Percentiles rank a stretch among this genome's conserved stretches.
Evolutionary conservation across 2,113 vertebrate genomes (phyloP).

Genomic region (Leiothrix lutea): DNA sequence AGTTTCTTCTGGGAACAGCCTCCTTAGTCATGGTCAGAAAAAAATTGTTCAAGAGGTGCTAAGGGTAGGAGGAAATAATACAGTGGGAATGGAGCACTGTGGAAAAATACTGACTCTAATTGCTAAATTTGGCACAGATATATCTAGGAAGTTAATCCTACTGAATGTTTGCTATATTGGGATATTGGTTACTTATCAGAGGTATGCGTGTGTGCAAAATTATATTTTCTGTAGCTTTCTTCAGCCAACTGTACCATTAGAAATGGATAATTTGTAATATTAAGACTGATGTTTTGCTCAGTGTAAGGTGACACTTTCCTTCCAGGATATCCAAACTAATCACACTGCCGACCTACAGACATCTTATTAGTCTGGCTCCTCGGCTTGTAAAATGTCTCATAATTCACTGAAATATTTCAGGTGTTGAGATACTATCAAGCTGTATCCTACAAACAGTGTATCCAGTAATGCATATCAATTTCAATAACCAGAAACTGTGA

Average conservation of each 20-base stretch:
- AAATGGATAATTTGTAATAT: not conserved
- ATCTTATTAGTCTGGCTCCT: not conserved
- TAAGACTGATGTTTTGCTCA: not conserved
- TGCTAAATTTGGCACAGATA: conserved; percentile 1
- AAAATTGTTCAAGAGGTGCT: not conserved
- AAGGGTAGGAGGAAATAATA: not conserved
- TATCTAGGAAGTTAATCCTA: not conserved
- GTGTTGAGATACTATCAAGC: not conserved
- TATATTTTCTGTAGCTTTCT: not conserved
- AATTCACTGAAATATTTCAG: not conserved
- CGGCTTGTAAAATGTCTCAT: not conserved
- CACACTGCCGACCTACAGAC: not conserved
- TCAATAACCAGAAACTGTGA: not conserved
- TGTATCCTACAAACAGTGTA: not conserved
- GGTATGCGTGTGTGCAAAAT: not conserved
- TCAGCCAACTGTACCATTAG: not conserved
- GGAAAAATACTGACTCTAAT: conserved; percentile 10
- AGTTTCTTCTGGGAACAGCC: not conserved
- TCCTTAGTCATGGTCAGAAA: not conserved
- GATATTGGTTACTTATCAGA: not conserved
- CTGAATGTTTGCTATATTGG: not conserved
- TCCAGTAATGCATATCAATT: not conserved
- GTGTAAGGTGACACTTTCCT: not conserved
- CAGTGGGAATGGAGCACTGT: not conserved
- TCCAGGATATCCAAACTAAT: not conserved